Conservation (phyloP, 2,113 vertebrate genomes). For the Oophaga pumilio region DNA sequence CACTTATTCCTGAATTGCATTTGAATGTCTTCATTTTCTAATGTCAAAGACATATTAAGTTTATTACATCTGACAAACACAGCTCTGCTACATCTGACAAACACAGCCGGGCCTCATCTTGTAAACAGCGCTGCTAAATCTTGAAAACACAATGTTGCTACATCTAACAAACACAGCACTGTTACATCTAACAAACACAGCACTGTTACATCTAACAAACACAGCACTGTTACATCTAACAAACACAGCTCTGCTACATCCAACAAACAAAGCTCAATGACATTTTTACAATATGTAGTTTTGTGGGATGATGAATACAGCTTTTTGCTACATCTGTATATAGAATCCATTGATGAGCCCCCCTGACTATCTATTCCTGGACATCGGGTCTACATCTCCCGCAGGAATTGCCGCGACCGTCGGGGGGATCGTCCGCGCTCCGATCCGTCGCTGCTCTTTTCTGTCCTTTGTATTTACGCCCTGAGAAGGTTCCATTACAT, state of each 20-base stretch:
- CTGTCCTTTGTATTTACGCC: conserved; percentile 37
- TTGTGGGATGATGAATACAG: too few species aligned
- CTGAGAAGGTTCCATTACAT: conserved; percentile 1
- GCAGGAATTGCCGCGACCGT: too few species aligned
- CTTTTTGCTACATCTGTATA: neutral
- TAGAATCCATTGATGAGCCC: neutral
- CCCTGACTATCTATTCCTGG: neutral
- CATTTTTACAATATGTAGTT: neutral
- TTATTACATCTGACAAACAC: neutral
- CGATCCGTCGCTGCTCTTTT: neutral
- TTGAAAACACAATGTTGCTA: neutral
- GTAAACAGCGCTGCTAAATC: neutral
- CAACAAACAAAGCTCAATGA: neutral
- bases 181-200: neutral
- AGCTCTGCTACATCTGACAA: neutral
- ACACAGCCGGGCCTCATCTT: too few species aligned
- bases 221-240: neutral
- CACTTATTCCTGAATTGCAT: too few species aligned
- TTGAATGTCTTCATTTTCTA: too few species aligned
- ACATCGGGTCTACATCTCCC: neutral
- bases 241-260: neutral
- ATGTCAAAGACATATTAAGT: too few species aligned
- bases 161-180: neutral
- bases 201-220: neutral
- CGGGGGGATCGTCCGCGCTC: too few species aligned